Percentiles rank a stretch among this genome's conserved stretches.
These are phyloP conservation scores for Orussus abietinus DNA, from an alignment of 1,140 invertebrate species.

Conservation along the genomic window DNA sequence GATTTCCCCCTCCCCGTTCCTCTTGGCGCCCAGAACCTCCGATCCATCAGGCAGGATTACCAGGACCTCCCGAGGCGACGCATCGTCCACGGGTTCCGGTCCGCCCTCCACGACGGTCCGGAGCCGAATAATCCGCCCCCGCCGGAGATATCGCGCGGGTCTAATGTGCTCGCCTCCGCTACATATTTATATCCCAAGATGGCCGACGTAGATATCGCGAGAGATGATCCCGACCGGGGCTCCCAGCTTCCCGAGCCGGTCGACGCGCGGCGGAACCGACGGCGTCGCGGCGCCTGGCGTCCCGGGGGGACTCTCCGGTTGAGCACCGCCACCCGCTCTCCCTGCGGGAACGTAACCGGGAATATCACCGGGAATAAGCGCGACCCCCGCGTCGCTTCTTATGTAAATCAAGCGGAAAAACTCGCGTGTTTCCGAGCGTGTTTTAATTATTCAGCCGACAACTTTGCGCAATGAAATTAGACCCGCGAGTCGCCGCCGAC, in stretches of 20 bases:
- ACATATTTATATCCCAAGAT: slow-evolving; percentile 44
- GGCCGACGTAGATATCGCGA: slow-evolving; percentile 36
- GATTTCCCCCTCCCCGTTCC: slow-evolving; percentile 51
- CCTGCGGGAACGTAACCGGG: too few relatives aligned
- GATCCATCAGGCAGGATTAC: slow-evolving; percentile 48
- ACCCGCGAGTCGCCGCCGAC: slow-evolving; percentile 42
- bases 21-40: slow-evolving; percentile 38
- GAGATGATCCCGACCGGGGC: too few relatives aligned
- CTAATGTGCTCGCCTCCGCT: slow-evolving; percentile 40
- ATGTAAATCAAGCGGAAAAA: slow-evolving; percentile 39
- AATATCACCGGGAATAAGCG: background rate
- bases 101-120: slow-evolving; percentile 17
- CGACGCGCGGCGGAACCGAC: too few relatives aligned
- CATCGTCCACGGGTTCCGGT: slow-evolving; percentile 24
- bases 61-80: slow-evolving; percentile 36
- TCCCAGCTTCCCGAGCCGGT: too few relatives aligned
- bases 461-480: slow-evolving; percentile 52
- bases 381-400: slow-evolving; percentile 26
- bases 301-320: too few relatives aligned
- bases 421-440: slow-evolving; percentile 43
- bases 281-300: too few relatives aligned
- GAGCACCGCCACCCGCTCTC: too few relatives aligned
- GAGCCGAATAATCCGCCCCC: slow-evolving; percentile 15
- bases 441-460: slow-evolving; percentile 52
- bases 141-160: slow-evolving; percentile 26